These are phyloP conservation scores for Leptinotarsa peninsularis DNA, from an alignment of 2,888 invertebrate genomes.

Conservation along the genomic window DNA sequence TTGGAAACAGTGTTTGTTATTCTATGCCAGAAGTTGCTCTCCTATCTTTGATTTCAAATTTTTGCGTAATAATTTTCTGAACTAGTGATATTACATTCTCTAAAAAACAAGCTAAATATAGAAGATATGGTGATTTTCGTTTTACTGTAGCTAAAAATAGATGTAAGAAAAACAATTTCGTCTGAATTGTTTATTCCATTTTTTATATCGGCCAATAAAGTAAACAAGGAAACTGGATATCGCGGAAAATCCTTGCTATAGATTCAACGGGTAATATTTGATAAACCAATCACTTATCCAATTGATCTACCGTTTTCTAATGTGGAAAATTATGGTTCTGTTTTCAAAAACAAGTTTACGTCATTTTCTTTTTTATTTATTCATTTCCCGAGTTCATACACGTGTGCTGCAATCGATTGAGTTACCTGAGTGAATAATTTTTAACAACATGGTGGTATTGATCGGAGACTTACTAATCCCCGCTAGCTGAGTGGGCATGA, in stretches of 20 bases:
- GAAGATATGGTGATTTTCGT: no score
- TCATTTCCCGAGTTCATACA: slow-evolving; percentile 2
- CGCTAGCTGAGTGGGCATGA: background rate
- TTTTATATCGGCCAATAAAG: background rate
- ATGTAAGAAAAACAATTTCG: no score
- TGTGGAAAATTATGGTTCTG: slow-evolving; percentile 5
- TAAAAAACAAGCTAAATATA: no score
- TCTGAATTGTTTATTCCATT: background rate
- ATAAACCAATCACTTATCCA: slow-evolving; percentile 9
- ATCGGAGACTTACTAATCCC: background rate
- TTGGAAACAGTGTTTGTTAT: no score
- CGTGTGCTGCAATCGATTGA: slow-evolving; percentile 11
- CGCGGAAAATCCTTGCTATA: background rate
- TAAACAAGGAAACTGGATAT: background rate
- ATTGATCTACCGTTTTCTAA: background rate
- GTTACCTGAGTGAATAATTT: background rate
- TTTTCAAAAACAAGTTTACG: slow-evolving; percentile 17
- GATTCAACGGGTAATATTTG: background rate
- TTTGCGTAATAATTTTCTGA: no score
- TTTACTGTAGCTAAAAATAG: no score
- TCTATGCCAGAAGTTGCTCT: no score
- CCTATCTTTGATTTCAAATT: no score
- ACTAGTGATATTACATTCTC: no score
- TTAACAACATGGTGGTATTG: background rate
- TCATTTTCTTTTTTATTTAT: slow-evolving; percentile 12